These are phyloP conservation scores for Cyanistes caeruleus DNA, from an alignment of 2,113 vertebrate species.

Conservation along the genomic window DNA sequence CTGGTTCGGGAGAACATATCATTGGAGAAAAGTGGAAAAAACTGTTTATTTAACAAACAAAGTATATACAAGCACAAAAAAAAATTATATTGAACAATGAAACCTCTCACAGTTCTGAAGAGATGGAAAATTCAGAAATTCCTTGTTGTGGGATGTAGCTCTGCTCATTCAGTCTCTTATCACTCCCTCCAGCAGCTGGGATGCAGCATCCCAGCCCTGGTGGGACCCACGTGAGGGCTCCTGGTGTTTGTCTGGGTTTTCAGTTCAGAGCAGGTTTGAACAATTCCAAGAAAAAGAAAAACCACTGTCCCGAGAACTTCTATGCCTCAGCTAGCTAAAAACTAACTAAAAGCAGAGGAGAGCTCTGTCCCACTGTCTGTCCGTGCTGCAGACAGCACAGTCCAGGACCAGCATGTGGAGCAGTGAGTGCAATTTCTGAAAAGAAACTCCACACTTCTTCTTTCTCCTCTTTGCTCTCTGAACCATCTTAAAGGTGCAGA, in stretches of 20 bases:
- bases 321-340: background rate
- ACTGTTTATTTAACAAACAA: background rate
- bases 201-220: too few species aligned
- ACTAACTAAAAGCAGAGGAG: background rate
- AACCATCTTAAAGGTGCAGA: background rate
- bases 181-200: background rate
- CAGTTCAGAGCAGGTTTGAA: background rate
- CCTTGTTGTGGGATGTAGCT: too few species aligned
- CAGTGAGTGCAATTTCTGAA: background rate
- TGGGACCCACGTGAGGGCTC: background rate
- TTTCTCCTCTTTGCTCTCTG: background rate
- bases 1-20: background rate
- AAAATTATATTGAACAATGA: background rate
- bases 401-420: background rate
- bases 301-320: background rate
- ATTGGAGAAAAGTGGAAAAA: background rate
- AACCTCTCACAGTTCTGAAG: background rate
- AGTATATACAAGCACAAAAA: background rate
- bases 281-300: background rate
- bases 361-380: background rate
- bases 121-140: background rate
- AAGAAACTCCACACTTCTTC: background rate
- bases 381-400: background rate
- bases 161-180: background rate
- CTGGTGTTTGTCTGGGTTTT: too few species aligned